A percentile compares a stretch with the other conserved stretches of the same genome.
Conservation (phyloP, 2,113 vertebrate species). For the Chamaetylas fuelleborni region DNA sequence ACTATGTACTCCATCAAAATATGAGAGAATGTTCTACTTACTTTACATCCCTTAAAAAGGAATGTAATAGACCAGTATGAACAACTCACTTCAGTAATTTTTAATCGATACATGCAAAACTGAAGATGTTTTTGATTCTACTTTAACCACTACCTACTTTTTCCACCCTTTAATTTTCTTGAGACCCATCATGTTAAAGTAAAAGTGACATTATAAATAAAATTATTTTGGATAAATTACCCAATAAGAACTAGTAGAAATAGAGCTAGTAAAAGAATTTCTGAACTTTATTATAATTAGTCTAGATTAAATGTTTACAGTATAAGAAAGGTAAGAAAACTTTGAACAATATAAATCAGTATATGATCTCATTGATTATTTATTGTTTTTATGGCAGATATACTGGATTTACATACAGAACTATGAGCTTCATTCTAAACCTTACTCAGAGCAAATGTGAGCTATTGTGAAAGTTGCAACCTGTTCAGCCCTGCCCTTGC, state of each 20-base stretch:
- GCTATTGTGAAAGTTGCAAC: neutral
- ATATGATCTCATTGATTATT: neutral
- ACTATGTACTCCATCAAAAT: slow-evolving; percentile 18
- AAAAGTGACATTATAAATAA: neutral
- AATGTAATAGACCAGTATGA: neutral
- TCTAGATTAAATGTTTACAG: neutral
- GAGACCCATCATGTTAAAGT: neutral
- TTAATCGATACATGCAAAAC: neutral
- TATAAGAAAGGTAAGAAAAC: neutral
- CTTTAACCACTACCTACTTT: neutral
- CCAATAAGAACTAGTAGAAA: neutral
- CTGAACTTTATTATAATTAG: neutral
- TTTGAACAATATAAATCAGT: neutral
- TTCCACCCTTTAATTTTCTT: neutral
- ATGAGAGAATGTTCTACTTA: neutral
- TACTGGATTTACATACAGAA: neutral
- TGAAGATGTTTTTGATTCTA: neutral
- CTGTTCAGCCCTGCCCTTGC: neutral
- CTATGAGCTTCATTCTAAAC: neutral
- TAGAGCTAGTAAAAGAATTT: neutral
- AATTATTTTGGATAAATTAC: neutral
- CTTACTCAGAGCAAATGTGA: neutral
- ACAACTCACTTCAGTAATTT: neutral
- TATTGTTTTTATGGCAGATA: neutral
- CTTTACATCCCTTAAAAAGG: neutral